Conservation (phyloP, 2,113 vertebrate genomes). For the Prunella himalayana region DNA sequence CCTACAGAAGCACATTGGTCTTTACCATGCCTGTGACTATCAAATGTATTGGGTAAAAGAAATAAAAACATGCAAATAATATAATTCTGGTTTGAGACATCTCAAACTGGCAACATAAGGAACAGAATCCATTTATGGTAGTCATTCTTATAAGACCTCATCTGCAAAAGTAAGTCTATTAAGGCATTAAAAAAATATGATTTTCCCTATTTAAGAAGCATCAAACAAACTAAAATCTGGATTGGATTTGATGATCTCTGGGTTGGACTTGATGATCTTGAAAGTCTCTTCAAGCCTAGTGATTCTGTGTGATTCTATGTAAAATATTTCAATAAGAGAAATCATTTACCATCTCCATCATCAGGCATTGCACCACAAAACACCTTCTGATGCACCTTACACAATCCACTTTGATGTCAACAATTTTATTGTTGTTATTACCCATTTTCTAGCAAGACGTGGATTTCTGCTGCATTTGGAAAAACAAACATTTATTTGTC, state of each 20-base stretch:
- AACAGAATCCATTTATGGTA: background rate
- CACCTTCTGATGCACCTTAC: background rate
- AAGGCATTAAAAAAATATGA: background rate
- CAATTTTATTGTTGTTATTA: background rate
- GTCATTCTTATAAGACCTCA: background rate
- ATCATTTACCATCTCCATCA: background rate
- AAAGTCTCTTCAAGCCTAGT: background rate
- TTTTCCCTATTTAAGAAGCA: background rate
- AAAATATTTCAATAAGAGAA: background rate
- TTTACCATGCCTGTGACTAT: background rate
- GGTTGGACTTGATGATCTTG: background rate
- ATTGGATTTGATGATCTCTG: background rate
- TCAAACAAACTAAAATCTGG: background rate
- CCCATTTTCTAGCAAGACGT: background rate
- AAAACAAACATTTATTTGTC: background rate
- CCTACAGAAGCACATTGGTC: background rate
- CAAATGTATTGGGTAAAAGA: slow-evolving; percentile 10
- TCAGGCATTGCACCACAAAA: background rate
- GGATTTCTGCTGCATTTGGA: background rate
- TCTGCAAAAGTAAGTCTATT: background rate
- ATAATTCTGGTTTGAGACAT: slow-evolving; percentile 30
- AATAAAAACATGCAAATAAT: slow-evolving; percentile 42
- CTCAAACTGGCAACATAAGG: background rate
- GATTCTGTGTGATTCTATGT: background rate
- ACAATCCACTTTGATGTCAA: background rate